These are phyloP conservation scores for Agriopis marginaria DNA, from an alignment of 2,888 invertebrate genomes.

Conservation along the genomic window DNA sequence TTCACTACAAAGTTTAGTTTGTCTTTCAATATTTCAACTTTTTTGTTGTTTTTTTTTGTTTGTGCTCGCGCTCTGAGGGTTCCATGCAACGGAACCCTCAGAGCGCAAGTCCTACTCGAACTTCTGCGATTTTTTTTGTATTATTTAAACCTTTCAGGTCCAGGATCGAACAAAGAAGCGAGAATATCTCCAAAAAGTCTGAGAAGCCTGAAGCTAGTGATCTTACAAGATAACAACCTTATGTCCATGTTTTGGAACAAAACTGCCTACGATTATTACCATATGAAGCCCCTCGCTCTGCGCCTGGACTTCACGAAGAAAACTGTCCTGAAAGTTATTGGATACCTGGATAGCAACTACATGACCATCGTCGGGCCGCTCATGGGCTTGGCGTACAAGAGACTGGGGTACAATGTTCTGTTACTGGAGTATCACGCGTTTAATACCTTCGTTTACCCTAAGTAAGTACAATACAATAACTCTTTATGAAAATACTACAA, in stretches of 20 bases:
- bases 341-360: constrained; percentile 10
- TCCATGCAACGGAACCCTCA: no score
- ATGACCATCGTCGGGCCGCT: not conserved
- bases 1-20: no score
- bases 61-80: no score
- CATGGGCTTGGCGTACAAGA: not conserved
- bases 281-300: constrained; percentile 2
- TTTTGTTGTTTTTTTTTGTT: no score
- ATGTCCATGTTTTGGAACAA: not conserved
- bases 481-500: no score
- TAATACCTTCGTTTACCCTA: not conserved
- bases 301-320: constrained; percentile 3
- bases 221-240: not conserved
- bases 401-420: not conserved
- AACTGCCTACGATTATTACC: constrained; percentile 3
- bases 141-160: constrained; percentile 1
- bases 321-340: not conserved
- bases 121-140: no score
- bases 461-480: no score
- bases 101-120: no score
- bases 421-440: constrained; percentile 7
- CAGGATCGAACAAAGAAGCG: constrained; percentile 5
- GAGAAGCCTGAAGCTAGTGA: not conserved
- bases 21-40: no score
- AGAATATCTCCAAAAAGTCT: constrained; percentile 1